Percentiles rank a stretch among this genome's conserved stretches.
These are phyloP conservation scores for Hypocryptadius cinnamomeus DNA, from an alignment of 2,113 vertebrate species.

Conservation along the genomic window DNA sequence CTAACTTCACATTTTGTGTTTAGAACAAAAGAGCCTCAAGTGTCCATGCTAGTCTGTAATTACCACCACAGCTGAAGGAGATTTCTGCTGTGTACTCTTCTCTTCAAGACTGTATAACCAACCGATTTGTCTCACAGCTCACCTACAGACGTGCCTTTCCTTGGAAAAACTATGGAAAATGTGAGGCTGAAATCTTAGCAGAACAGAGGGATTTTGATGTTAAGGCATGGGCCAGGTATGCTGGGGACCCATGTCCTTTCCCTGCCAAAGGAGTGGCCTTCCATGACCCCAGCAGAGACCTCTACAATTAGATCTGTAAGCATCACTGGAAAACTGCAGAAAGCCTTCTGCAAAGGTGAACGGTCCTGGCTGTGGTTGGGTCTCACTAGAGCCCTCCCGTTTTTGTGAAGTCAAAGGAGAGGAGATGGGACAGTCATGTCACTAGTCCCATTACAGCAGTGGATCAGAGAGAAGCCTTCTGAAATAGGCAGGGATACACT, in stretches of 20 bases:
- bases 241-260: background rate
- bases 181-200: background rate
- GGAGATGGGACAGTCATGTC: background rate
- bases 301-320: background rate
- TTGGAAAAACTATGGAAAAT: background rate
- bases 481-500: background rate
- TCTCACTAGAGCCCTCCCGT: background rate
- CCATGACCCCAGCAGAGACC: background rate
- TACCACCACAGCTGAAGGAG: background rate
- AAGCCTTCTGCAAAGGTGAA: background rate
- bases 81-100: background rate
- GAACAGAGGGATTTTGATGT: background rate
- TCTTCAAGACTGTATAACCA: background rate
- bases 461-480: background rate
- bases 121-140: background rate
- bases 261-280: background rate
- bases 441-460: background rate
- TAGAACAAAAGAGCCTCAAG: background rate
- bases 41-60: background rate
- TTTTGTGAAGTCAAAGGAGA: background rate
- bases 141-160: background rate
- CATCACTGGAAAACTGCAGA: background rate
- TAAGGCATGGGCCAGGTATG: background rate
- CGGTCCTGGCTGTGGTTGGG: background rate
- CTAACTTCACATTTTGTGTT: background rate